Conservation (phyloP, 2,113 vertebrate species). For the Petromus typicus region DNA sequence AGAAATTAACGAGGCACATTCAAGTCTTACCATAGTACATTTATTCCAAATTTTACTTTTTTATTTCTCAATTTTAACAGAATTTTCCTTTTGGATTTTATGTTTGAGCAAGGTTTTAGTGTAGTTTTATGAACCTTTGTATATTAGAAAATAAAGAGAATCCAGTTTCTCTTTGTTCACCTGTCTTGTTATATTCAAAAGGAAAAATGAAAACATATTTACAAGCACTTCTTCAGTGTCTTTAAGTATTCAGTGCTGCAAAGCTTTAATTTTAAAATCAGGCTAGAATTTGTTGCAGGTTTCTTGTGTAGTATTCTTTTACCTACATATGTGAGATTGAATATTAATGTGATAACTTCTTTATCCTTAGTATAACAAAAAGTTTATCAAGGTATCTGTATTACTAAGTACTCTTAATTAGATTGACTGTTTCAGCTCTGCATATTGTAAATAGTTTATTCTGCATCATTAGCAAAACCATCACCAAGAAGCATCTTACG, state of each 20-base stretch:
- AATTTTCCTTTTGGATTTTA: not conserved
- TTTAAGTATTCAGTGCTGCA: not conserved
- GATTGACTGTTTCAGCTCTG: not conserved
- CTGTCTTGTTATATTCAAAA: not conserved
- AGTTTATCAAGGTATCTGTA: not conserved
- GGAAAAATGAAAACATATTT: not conserved
- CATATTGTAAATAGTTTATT: conserved; percentile 4
- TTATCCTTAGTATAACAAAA: not conserved
- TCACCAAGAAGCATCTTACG: not conserved
- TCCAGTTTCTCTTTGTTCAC: not conserved
- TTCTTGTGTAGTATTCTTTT: not conserved
- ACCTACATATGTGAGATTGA: not conserved
- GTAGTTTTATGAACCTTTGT: not conserved
- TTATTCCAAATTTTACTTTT: not conserved
- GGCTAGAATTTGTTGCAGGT: not conserved
- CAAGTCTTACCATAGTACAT: not conserved
- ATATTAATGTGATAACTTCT: not conserved
- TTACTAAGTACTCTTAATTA: conserved; percentile 18
- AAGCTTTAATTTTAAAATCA: conserved; percentile 19
- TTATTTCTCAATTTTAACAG: conserved; percentile 39
- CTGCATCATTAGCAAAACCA: not conserved
- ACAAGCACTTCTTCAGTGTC: not conserved
- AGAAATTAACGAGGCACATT: too few species aligned
- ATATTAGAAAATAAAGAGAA: conserved; percentile 17
- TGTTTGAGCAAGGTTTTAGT: not conserved